Evolutionary conservation across 2,113 vertebrate genomes (phyloP).

Genomic region (Anoura caudifer): DNA sequence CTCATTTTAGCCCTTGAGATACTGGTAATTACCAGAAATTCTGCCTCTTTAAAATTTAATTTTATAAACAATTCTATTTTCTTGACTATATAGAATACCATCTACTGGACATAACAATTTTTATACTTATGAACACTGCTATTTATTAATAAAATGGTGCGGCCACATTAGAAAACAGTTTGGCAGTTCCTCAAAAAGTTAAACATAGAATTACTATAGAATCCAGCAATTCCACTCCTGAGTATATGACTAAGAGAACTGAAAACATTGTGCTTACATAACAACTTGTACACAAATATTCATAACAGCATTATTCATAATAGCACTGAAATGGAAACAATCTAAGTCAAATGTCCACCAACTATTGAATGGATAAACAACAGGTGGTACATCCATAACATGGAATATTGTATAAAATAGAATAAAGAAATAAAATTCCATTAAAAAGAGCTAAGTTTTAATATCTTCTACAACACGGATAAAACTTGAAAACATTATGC

Average conservation of each 20-base stretch:
- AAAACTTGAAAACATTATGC: neutral
- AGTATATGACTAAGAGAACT: neutral
- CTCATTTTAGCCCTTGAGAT: constrained; percentile 38
- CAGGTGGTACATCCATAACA: neutral
- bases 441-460: neutral
- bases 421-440: neutral
- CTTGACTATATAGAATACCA: constrained; percentile 25
- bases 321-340: neutral
- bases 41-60: constrained; percentile 33
- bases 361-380: neutral
- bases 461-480: neutral
- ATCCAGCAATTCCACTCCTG: neutral
- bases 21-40: constrained; percentile 35
- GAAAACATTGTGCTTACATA: neutral
- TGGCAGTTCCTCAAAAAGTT: neutral
- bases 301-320: neutral
- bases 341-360: neutral
- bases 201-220: neutral
- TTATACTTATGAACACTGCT: constrained; percentile 42
- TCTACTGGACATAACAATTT: neutral
- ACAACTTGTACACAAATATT: constrained; percentile 6
- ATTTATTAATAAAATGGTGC: constrained; percentile 12
- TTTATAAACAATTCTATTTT: constrained; percentile 40
- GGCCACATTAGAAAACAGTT: neutral
- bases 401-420: neutral